phyloP scores from a whole-genome alignment of 1,140 invertebrate genomes.

The Anoplophora glabripennis region DNA sequence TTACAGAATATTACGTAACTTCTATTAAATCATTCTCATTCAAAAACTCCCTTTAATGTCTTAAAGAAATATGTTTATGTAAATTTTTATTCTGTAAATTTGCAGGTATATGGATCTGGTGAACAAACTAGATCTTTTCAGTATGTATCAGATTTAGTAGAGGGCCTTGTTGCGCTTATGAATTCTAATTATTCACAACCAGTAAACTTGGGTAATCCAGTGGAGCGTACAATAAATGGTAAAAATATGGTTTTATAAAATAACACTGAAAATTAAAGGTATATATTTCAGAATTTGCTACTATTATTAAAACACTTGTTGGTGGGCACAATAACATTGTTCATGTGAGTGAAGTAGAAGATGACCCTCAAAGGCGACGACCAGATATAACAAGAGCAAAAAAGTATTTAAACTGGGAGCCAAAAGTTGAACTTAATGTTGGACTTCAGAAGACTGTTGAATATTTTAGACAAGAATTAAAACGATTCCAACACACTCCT shows the following conservation, averaged over 20 bases:
- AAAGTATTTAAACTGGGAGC: constrained; percentile 85
- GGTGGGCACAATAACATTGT: constrained; percentile 83
- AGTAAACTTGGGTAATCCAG: constrained; percentile 97
- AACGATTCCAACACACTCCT: constrained; percentile 55
- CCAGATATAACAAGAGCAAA: constrained; percentile 92
- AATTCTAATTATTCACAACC: constrained; percentile 90
- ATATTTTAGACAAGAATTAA: constrained; percentile 87
- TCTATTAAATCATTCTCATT: no score
- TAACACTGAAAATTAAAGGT: background rate
- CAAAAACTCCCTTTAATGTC: no score
- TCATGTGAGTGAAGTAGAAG: constrained; percentile 80
- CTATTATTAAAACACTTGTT: constrained; percentile 84
- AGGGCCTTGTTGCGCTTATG: constrained; percentile 92
- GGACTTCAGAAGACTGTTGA: constrained; percentile 87
- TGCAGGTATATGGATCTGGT: constrained; percentile 89
- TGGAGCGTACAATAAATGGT: constrained; percentile 94
- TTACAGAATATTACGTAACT: no score
- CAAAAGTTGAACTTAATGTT: constrained; percentile 80
- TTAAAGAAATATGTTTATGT: no score
- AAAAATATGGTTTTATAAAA: constrained; percentile 25
- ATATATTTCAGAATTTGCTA: constrained; percentile 80
- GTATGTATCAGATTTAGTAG: constrained; percentile 95
- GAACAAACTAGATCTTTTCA: constrained; percentile 97
- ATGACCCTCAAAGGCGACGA: constrained; percentile 91
- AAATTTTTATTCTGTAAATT: no score